Evolutionary conservation across 2,113 vertebrate genomes (phyloP).

Genomic region (Pteropus alecto): DNA sequence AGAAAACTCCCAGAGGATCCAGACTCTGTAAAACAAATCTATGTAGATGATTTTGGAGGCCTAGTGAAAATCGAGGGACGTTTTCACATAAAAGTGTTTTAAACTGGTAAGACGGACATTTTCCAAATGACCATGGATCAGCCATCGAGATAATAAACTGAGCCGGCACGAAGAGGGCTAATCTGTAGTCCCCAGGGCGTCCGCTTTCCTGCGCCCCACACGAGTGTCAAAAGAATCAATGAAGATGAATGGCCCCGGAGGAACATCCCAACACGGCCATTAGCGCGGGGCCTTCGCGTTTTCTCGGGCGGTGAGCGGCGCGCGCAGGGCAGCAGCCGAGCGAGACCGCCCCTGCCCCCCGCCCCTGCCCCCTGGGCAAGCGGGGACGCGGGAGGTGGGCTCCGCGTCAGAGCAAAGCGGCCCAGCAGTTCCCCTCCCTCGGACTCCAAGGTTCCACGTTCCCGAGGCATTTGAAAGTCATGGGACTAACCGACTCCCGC

Average conservation of each 20-base stretch:
- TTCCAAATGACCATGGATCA: not conserved
- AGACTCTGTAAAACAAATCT: too few species aligned
- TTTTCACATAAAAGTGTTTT: not conserved
- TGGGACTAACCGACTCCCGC: not conserved
- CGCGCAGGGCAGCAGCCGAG: too few species aligned
- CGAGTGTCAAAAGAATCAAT: slow-evolving; percentile 57
- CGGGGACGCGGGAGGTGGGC: too few species aligned
- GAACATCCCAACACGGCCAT: not conserved
- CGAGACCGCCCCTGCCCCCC: too few species aligned
- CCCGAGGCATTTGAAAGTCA: not conserved
- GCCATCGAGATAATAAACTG: slow-evolving; percentile 14
- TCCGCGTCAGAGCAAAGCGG: too few species aligned
- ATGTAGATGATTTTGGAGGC: too few species aligned
- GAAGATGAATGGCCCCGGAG: slow-evolving; percentile 59
- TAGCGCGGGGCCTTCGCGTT: not conserved
- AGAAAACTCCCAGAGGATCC: not conserved
- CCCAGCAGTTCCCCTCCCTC: too few species aligned
- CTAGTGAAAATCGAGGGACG: not conserved
- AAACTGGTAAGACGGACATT: not conserved
- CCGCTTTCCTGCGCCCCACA: not conserved
- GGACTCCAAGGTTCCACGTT: not conserved
- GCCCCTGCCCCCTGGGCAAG: too few species aligned
- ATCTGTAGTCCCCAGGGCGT: too few species aligned
- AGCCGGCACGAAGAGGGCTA: too few species aligned
- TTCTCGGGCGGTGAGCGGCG: slow-evolving; percentile 5